Evolutionary conservation across 2,888 invertebrate genomes (phyloP), one percentile per base, ranked within the genome.

Genomic region (Scrobipalpa costella): DNA sequence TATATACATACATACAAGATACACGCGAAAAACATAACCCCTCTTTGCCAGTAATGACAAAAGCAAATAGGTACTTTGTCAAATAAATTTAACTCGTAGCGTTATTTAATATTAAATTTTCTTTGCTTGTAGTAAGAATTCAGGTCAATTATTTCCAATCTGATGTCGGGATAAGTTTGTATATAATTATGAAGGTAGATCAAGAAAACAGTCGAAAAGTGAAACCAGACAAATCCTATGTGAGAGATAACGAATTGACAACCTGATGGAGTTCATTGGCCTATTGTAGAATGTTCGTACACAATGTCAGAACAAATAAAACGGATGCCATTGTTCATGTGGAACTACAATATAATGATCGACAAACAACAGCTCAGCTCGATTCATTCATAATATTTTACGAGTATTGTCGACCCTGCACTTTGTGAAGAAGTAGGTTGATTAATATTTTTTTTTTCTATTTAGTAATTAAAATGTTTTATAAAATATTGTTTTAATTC

Each of bases 271-370:
- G 63, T 63, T 63, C 59, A 52, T 50, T 59, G 59, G 33, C 63
- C 63, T 59, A 44, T 63, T 63, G 63, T 63, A 19, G 21, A 50
- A 58, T 17, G 21, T 15, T 57, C 17, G 38, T 38, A 44, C 21
- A n/a, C 52, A 61, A 61, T 38, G 19, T 7, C 58, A 15, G 52
- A 59, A 38, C 47, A 63, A 63, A 63, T 58, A 57, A 63, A 58
- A 50, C 49, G 55, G 33, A 27, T 57, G 40, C 47, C 52, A 63
- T 63, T 63, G 63, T 59, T 59, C 63, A 36, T 38, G 38, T 13
- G 40, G 50, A 59, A 40, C 38, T 17, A 40, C 19, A 58, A 63
- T 58, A 61, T 61, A 52, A 52, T 58, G 19, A 58, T 50, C 61
- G 38, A 52, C 38, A 52, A 33, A 61, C 61, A 52, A 61, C 44